Percentiles rank a stretch among this genome's conserved stretches.
These are phyloP conservation scores for Aeoliscus strigatus DNA, from an alignment of 2,797 vertebrate species.

Conservation along the genomic window DNA sequence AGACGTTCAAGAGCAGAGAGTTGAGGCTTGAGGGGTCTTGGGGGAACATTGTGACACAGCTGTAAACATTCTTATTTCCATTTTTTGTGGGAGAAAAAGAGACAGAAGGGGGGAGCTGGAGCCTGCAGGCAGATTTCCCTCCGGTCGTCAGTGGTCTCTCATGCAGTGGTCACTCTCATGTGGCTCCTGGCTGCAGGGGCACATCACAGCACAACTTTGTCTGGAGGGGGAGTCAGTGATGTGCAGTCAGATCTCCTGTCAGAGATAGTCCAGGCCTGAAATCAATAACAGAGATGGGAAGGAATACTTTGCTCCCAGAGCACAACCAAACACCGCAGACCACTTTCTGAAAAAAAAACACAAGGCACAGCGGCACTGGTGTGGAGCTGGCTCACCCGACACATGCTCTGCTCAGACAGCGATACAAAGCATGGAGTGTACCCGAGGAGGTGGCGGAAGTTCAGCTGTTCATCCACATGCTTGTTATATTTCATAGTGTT, in stretches of 20 bases:
- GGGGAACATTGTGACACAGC: not conserved
- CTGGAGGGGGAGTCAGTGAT: not conserved
- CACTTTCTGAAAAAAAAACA: not conserved
- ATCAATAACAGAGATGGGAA: slow-evolving; percentile 14
- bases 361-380: too few relatives aligned
- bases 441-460: too few relatives aligned
- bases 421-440: too few relatives aligned
- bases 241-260: slow-evolving; percentile 1
- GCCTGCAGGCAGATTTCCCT: not conserved
- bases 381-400: too few relatives aligned
- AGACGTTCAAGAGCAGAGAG: too few relatives aligned
- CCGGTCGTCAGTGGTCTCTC: slow-evolving; percentile 2
- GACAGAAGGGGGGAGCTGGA: too few relatives aligned
- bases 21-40: slow-evolving; percentile 2
- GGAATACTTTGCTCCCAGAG: slow-evolving; percentile 2
- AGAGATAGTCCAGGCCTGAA: slow-evolving; percentile 16
- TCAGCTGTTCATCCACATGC: too few relatives aligned
- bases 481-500: too few relatives aligned
- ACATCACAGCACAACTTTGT: slow-evolving; percentile 4
- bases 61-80: slow-evolving; percentile 7
- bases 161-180: too few relatives aligned
- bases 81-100: not conserved
- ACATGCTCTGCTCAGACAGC: too few relatives aligned
- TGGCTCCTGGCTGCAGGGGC: slow-evolving; percentile 10
- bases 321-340: not conserved